Evolutionary conservation across 2,797 vertebrate species (phyloP).

Genomic region (Rhynchotus rufescens): DNA sequence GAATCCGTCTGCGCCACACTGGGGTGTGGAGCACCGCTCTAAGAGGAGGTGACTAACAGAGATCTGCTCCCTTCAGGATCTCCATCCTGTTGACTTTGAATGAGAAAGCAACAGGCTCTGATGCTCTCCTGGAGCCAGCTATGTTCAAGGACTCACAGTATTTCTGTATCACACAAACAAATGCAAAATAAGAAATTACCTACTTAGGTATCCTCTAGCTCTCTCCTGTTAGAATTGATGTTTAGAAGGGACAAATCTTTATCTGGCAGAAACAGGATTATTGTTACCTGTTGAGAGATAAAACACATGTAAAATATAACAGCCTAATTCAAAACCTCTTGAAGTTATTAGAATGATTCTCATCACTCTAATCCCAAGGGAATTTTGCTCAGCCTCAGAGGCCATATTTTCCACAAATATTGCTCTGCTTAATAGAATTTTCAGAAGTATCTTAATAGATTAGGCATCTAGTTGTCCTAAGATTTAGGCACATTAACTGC

Average conservation of each 20-base stretch:
- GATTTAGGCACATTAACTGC: background rate
- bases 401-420: background rate
- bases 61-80: background rate
- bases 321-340: background rate
- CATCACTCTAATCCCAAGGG: background rate
- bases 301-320: background rate
- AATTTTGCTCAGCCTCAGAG: background rate
- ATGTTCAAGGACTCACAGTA: background rate
- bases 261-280: background rate
- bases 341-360: background rate
- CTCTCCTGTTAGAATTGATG: background rate
- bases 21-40: background rate
- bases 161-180: background rate
- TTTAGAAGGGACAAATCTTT: background rate
- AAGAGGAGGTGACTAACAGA: background rate
- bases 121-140: background rate
- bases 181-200: background rate
- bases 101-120: background rate
- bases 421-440: background rate
- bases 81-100: background rate
- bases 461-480: background rate
- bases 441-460: background rate
- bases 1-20: background rate
- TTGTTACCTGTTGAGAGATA: background rate
- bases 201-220: background rate